phyloP scores from a whole-genome alignment of 2,888 invertebrate genomes.

The Dicyrtomina minuta region DNA sequence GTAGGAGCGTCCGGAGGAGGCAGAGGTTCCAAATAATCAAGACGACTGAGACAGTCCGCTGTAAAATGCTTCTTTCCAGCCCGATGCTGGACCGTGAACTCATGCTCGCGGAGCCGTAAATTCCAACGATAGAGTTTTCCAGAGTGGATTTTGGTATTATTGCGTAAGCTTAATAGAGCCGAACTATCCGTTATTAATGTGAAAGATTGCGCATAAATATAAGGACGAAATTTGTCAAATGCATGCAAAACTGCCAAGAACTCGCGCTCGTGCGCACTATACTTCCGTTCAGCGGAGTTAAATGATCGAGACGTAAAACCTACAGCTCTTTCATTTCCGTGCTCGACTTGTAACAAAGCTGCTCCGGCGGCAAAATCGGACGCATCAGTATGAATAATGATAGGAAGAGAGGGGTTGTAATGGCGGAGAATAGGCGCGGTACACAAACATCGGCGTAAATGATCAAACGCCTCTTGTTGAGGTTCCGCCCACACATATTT shows the following conservation, averaged over 20 bases:
- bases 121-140: conserved; percentile 58
- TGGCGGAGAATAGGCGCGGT: conserved; percentile 14
- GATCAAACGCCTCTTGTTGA: conserved; percentile 3
- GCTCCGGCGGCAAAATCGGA: conserved; percentile 48
- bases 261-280: conserved; percentile 58
- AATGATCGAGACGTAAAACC: conserved; percentile 45
- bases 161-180: conserved; percentile 58
- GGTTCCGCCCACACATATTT: not conserved
- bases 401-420: conserved; percentile 3
- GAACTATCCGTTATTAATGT: conserved; percentile 57
- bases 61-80: conserved; percentile 56
- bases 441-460: conserved; percentile 10
- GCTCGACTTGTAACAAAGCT: conserved; percentile 44
- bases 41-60: conserved; percentile 56
- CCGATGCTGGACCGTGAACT: conserved; percentile 56
- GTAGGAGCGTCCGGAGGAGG: too few species aligned
- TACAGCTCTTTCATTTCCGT: conserved; percentile 35
- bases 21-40: not conserved
- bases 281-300: conserved; percentile 55
- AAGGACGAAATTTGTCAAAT: conserved; percentile 56
- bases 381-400: conserved; percentile 43
- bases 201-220: conserved; percentile 55
- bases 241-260: conserved; percentile 55
- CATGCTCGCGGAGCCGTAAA: conserved; percentile 55
- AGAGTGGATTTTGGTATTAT: conserved; percentile 56